These are phyloP conservation scores for Gastracanthus pulcherrimus DNA, from an alignment of 2,888 invertebrate species.

Conservation along the genomic window DNA sequence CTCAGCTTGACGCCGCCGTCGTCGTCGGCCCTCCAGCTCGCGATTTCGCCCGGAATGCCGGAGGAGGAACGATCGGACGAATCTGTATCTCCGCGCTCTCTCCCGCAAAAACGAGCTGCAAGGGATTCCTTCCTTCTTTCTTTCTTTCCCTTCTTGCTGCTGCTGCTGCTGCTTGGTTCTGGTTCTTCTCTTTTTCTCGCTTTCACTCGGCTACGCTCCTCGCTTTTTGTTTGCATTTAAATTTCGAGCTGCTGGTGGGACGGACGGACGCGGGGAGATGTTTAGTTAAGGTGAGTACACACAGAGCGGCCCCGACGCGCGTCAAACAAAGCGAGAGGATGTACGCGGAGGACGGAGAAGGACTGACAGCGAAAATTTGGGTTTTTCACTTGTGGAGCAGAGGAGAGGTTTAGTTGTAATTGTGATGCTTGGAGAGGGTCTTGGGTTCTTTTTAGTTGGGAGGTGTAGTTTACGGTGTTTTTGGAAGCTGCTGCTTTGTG, in stretches of 20 bases:
- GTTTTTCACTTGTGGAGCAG: no score
- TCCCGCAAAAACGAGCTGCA: conserved; percentile 32
- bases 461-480: no score
- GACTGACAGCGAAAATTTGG: conserved; percentile 16
- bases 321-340: conserved; percentile 40
- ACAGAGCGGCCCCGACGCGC: background rate
- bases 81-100: background rate
- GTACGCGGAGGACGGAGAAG: no score
- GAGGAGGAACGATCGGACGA: conserved; percentile 34
- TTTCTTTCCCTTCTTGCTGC: background rate
- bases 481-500: no score
- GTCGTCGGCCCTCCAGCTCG: no score
- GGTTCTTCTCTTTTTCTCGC: background rate
- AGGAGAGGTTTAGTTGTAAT: no score
- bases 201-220: background rate
- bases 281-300: conserved; percentile 50
- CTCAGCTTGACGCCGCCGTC: conserved; percentile 49
- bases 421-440: no score
- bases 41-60: conserved; percentile 34
- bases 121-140: conserved; percentile 2
- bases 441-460: no score
- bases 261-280: conserved; percentile 32
- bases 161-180: no score
- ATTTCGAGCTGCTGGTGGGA: no score
- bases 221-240: conserved; percentile 54